Conservation (phyloP, 2,797 vertebrate species). For the Cirrhinus molitorella region DNA sequence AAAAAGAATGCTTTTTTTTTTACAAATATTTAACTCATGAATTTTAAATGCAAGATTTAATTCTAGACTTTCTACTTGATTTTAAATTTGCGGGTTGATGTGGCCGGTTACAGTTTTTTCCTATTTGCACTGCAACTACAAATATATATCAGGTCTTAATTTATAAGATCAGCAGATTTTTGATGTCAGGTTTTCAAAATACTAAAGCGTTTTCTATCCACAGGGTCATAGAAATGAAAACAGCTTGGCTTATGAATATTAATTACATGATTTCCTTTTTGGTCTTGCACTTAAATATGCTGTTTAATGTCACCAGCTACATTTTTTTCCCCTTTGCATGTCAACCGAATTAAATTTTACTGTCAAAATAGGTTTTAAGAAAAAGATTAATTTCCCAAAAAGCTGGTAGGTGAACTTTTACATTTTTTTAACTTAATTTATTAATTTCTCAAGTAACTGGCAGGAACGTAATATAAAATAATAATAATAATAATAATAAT, state of each 20-base stretch:
- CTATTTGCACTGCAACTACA: too few species aligned
- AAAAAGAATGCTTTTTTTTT: not conserved
- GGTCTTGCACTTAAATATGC: slow-evolving; percentile 3
- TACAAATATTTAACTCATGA: not conserved
- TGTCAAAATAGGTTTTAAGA: not conserved
- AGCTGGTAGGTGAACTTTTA: too few species aligned
- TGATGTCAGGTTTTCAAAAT: not conserved
- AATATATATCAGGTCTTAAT: too few species aligned
- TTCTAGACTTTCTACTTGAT: too few species aligned
- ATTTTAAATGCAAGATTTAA: too few species aligned
- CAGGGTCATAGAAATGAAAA: slow-evolving; percentile 11
- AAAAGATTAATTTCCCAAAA: not conserved
- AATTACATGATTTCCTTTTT: not conserved
- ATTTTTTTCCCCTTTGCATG: not conserved
- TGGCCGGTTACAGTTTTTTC: too few species aligned
- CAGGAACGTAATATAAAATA: too few species aligned
- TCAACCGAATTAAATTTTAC: not conserved
- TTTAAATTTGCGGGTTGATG: too few species aligned
- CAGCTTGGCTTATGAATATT: slow-evolving; percentile 21
- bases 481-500: too few species aligned
- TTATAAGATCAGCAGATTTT: too few species aligned
- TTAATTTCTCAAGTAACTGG: too few species aligned
- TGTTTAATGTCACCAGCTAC: not conserved
- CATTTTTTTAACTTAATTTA: too few species aligned
- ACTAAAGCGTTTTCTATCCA: not conserved